Conservation (phyloP, 1,140 invertebrate species). For the Manduca sexta region DNA sequence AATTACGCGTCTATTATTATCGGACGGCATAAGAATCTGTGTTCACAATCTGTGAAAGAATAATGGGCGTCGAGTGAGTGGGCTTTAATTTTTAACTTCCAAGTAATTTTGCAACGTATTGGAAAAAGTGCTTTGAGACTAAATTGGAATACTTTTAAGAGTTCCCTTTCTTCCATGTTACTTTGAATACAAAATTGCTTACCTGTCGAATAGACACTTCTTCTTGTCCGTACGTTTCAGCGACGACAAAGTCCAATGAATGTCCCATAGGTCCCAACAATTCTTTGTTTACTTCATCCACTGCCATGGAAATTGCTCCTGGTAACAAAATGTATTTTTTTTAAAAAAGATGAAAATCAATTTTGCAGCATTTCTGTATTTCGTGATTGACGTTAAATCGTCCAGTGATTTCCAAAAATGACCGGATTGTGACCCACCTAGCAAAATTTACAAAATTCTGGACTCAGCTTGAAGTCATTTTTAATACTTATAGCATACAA, state of each 20-base stretch:
- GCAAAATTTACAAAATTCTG: too few relatives aligned
- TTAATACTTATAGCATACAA: too few relatives aligned
- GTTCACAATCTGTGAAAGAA: constrained; percentile 31
- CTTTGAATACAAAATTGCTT: constrained; percentile 2
- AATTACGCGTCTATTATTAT: too few relatives aligned
- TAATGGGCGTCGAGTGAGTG: constrained; percentile 25
- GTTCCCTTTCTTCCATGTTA: constrained; percentile 1
- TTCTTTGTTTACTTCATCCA: constrained; percentile 80
- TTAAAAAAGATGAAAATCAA: constrained; percentile 7
- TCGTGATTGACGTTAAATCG: too few relatives aligned
- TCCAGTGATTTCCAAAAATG: too few relatives aligned
- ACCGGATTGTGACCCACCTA: too few relatives aligned
- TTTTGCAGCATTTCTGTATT: too few relatives aligned
- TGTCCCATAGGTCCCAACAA: constrained; percentile 78
- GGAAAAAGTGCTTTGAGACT: constrained; percentile 19
- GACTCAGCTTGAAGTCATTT: too few relatives aligned
- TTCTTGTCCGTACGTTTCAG: constrained; percentile 95
- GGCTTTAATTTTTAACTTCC: constrained; percentile 17
- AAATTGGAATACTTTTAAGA: constrained; percentile 22
- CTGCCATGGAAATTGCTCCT: constrained; percentile 89
- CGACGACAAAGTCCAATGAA: constrained; percentile 85
- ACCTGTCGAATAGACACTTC: constrained; percentile 88
- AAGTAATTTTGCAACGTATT: constrained; percentile 31
- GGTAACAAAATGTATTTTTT: constrained; percentile 46
- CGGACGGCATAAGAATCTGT: constrained; percentile 13